Evolutionary conservation across 2,113 vertebrate genomes (phyloP).

Genomic region (Serinus canaria): DNA sequence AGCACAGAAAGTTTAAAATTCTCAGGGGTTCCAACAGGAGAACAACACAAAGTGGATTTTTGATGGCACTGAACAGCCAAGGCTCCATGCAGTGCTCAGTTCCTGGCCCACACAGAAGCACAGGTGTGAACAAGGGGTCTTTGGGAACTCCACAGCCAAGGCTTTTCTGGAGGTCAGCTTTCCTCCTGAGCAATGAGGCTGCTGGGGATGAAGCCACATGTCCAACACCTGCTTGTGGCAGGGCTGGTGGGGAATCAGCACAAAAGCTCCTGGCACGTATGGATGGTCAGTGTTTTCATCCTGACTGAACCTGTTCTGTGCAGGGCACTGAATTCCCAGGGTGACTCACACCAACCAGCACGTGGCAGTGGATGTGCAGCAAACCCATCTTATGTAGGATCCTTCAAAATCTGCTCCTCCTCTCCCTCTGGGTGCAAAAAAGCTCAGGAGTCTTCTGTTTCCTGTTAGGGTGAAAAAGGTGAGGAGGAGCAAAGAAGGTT

Average conservation of each 20-base stretch:
- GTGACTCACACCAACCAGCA: not conserved
- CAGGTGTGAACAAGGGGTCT: not conserved
- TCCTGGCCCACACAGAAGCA: not conserved
- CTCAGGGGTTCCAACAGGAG: not conserved
- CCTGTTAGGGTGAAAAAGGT: not conserved
- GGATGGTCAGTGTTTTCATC: fast-evolving
- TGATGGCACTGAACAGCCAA: not conserved
- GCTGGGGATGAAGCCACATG: not conserved
- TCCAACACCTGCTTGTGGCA: fast-evolving
- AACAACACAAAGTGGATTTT: not conserved
- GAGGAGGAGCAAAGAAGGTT: not conserved
- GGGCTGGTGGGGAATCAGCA: not conserved
- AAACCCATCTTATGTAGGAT: not conserved
- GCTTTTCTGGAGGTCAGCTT: not conserved
- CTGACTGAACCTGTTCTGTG: not conserved
- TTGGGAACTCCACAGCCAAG: not conserved
- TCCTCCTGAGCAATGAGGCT: not conserved
- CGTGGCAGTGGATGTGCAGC: not conserved
- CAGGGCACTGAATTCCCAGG: not conserved
- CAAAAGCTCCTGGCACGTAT: fast-evolving
- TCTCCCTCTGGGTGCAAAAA: not conserved
- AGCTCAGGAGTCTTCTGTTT: not conserved
- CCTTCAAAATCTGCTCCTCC: not conserved
- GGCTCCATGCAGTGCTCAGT: fast-evolving
- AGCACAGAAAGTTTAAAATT: no score